A percentile compares a stretch with the other conserved stretches of the same genome.
These are phyloP conservation scores for Argyrosomus japonicus DNA, from an alignment of 2,113 vertebrate species.

Conservation along the genomic window DNA sequence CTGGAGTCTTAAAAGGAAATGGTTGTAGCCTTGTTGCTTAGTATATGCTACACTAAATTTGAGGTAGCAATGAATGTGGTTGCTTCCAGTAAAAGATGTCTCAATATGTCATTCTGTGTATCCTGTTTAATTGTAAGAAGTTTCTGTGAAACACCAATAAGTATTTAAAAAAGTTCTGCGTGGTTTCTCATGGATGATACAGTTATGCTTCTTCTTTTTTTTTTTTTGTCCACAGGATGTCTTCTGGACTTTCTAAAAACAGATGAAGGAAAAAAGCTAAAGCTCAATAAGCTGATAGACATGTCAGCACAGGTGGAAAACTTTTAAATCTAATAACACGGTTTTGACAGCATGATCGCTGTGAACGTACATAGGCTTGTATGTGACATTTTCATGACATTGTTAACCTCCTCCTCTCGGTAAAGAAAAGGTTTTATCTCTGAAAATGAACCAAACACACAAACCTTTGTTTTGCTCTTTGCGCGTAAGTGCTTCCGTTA, in stretches of 20 bases:
- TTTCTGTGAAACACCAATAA: background rate
- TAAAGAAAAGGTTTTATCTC: too few species aligned
- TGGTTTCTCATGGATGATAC: background rate
- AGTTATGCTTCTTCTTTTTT: background rate
- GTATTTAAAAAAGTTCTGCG: background rate
- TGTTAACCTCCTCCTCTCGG: background rate
- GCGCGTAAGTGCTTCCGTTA: background rate
- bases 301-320: conserved; percentile 94
- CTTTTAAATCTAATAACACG: background rate
- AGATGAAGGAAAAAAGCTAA: conserved; percentile 85
- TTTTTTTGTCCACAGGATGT: conserved; percentile 84
- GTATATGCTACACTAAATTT: background rate
- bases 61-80: background rate
- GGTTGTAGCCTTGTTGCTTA: background rate
- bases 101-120: background rate
- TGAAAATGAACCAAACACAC: too few species aligned
- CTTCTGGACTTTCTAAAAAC: conserved; percentile 95
- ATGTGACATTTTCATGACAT: conserved; percentile 3
- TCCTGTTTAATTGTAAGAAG: background rate
- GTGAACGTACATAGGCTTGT: background rate
- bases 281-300: conserved; percentile 92
- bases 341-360: background rate
- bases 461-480: background rate
- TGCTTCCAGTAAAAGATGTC: background rate
- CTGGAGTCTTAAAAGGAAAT: background rate